Evolutionary conservation across 2,888 invertebrate species (phyloP).

Genomic region (Limnephilus rhombicus): DNA sequence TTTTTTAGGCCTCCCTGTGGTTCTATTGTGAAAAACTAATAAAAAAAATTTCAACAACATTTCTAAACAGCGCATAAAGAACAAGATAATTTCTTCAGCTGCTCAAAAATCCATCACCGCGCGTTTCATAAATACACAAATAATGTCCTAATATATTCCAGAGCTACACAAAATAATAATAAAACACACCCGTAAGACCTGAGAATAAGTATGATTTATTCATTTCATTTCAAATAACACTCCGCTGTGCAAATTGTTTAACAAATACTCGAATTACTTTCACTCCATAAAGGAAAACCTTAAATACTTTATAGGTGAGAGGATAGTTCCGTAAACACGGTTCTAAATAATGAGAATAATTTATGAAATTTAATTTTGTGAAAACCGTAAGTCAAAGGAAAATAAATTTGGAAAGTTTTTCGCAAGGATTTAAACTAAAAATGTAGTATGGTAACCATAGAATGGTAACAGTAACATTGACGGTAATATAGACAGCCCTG

Average conservation of each 20-base stretch:
- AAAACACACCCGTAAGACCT: slow-evolving; percentile 27
- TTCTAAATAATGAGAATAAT: neutral
- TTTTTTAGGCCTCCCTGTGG: too few relatives aligned
- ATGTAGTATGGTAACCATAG: too few relatives aligned
- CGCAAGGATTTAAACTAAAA: neutral
- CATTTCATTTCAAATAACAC: slow-evolving; percentile 25
- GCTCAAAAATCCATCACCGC: slow-evolving; percentile 25
- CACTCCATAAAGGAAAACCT: slow-evolving; percentile 18
- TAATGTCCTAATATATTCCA: slow-evolving; percentile 8
- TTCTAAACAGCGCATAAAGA: neutral
- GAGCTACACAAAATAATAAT: slow-evolving; percentile 1
- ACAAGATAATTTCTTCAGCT: neutral
- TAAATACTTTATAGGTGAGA: slow-evolving; percentile 16
- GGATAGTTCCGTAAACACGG: neutral
- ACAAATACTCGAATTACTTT: slow-evolving; percentile 40
- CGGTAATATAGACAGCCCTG: too few relatives aligned
- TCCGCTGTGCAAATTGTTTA: slow-evolving; percentile 40
- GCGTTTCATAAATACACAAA: slow-evolving; percentile 3
- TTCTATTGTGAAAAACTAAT: too few relatives aligned
- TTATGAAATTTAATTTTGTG: neutral
- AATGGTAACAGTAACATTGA: too few relatives aligned
- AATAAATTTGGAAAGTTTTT: neutral
- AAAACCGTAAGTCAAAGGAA: neutral
- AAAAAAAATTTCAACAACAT: too few relatives aligned
- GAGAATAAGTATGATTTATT: slow-evolving; percentile 45